Percentiles rank a stretch among this genome's conserved stretches.
phyloP scores from a whole-genome alignment of 2,888 invertebrate genomes.

The Beris chalybata region DNA sequence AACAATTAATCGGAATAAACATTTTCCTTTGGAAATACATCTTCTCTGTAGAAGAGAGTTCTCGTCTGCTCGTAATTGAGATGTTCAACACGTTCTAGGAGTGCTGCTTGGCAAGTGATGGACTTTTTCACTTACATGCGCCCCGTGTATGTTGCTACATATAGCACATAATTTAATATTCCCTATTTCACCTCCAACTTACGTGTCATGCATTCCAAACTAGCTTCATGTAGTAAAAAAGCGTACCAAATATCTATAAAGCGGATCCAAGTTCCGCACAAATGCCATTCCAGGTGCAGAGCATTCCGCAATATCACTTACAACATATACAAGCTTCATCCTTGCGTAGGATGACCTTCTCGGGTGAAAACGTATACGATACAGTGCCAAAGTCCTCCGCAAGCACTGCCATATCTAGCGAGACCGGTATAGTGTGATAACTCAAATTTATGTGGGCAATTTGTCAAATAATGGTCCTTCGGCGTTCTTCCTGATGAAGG shows the following conservation, averaged over 20 bases:
- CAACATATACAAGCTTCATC: no score
- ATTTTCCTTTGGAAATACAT: no score
- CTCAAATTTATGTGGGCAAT: conserved; percentile 37
- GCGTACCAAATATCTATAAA: no score
- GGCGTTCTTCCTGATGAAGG: conserved; percentile 10
- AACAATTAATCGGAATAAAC: no score
- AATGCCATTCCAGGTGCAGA: no score
- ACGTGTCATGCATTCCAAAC: conserved; percentile 22
- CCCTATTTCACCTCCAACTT: conserved; percentile 21
- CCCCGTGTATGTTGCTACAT: conserved; percentile 13
- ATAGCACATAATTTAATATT: conserved; percentile 36
- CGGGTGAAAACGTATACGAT: conserved; percentile 6
- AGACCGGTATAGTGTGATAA: conserved; percentile 25
- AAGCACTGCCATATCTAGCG: background rate
- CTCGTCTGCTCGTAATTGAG: background rate
- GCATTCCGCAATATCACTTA: no score
- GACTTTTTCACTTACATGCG: conserved; percentile 28
- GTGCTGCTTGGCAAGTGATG: conserved; percentile 16
- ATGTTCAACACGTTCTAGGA: conserved; percentile 27
- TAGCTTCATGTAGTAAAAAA: no score
- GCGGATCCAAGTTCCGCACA: no score
- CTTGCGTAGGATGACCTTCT: conserved; percentile 1
- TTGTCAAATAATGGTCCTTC: conserved; percentile 36
- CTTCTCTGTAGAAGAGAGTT: no score
- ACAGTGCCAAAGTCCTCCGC: conserved; percentile 1